Evolutionary conservation across 2,797 vertebrate genomes (phyloP), one percentile per base, ranked within the genome.

Genomic region (Amazona finschi): DNA sequence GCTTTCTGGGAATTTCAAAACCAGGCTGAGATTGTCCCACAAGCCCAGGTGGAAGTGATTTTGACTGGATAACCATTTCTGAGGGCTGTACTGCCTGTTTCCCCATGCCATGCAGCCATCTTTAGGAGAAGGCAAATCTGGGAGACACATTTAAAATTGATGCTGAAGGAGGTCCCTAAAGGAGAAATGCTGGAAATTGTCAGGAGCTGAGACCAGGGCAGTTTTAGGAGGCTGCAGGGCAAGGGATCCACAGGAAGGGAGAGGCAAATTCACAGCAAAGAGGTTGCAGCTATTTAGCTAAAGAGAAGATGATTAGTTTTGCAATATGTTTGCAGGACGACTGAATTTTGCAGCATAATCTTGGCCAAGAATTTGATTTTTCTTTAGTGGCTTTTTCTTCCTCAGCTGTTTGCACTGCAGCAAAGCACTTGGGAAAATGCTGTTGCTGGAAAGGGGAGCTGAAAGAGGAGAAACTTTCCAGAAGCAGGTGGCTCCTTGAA

Each of bases 1-100:
- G 25, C 10, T 80, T 78, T 58, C 66, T 52, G 15, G 43, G n/a
- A 78, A 72, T 86, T 78, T 95, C 31, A 76, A n/a, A 46, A 38
- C 1, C 8, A 8, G 62, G 17, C 14, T 78, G 74, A 84, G 64
- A 47, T 41, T 75, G 31, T 60, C 16, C 33, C 31, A 16, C 33
- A 52, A 69, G 39, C 15, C 22, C 20, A 41, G 20, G 12, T n/a
- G 1, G 10, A 43, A 22, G 12, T 58, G 11, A 77, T 9, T 15
- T 71, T 70, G 38, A 24, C 49, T 43, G 58, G 28, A 31, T 36
- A 46, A 61, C 20, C 0, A 25, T 72, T 73, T 80, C 27, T 25
- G 21, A 44, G 44, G 44, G 12, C 58, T 65, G 30, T 55, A 31
- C 20, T 4, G 0, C 28, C 67, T 33, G 9, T 77, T 85, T 55